phyloP scores from a whole-genome alignment of 2,113 vertebrate species.

The Xenopus laevis region DNA sequence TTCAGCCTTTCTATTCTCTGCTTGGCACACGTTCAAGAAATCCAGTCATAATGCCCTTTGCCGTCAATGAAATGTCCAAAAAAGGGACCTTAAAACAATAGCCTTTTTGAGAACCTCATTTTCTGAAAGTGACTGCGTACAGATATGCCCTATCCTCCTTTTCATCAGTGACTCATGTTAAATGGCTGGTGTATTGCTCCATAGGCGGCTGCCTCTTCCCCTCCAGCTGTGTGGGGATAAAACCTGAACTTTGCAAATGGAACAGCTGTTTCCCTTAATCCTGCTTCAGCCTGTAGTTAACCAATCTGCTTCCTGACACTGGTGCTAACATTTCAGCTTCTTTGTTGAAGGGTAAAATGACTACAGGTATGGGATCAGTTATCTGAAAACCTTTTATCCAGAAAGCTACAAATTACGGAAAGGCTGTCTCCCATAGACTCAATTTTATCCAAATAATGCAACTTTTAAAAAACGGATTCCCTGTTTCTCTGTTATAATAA shows the following conservation, averaged over 20 bases:
- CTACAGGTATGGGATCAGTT: not conserved
- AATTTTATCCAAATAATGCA: too few relatives aligned
- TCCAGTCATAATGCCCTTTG: not conserved
- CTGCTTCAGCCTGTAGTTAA: not conserved
- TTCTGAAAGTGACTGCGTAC: not conserved
- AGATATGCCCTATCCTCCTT: not conserved
- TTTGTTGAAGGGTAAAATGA: not conserved
- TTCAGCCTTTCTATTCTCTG: not conserved
- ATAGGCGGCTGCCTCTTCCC: slow-evolving; percentile 47
- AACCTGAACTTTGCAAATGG: not conserved
- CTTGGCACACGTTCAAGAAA: not conserved
- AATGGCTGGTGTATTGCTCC: not conserved
- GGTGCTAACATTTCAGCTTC: not conserved
- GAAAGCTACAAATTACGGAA: too few relatives aligned
- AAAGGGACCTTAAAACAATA: not conserved
- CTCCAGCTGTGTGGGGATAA: slow-evolving; percentile 3
- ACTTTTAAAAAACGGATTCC: too few relatives aligned
- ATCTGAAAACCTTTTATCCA: too few relatives aligned
- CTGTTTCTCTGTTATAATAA: too few relatives aligned
- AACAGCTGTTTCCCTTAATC: slow-evolving; percentile 1
- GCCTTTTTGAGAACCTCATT: not conserved
- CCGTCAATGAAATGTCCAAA: too few relatives aligned
- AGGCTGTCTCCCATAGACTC: too few relatives aligned
- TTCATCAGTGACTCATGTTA: not conserved
- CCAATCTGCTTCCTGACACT: not conserved